Evolutionary conservation across 1,140 invertebrate genomes (phyloP), one percentile per base, ranked within the genome.

Genomic region (Pachyrhynchus sulphureomaculatus): DNA sequence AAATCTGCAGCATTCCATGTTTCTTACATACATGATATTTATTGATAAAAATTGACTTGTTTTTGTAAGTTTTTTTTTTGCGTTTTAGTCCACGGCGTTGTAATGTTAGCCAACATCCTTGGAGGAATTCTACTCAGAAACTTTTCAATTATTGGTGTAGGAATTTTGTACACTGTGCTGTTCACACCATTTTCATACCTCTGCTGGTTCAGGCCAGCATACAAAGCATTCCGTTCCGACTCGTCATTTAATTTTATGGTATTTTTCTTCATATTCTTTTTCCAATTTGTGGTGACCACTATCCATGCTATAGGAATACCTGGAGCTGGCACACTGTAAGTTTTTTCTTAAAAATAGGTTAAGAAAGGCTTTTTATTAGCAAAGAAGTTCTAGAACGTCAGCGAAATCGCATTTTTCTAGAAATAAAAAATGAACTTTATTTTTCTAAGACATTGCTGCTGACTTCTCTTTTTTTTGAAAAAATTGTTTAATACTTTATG

Each of bases 171-270:
- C 80, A 84, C 94, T 52, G 68, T 95, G 18, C 79, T 99, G 6
- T 96, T 99, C 75, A 95, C 93, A 9, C 97, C 97, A 18, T 92
- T 96, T 76, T 97, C 97, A 36, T 99, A 98, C 76, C 76, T 99
- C 4, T 99, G 96, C 77, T 99, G 98, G 98, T 87, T 86, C 72
- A 79, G 84, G 59, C 85, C 85, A 6, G 83, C 85, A 49, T 86
- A 86, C 72, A 87, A 87, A 78, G 85, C 85, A 29, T 90, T 82
- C 79, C 88, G 93, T 67, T 93, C 89, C 73, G 97, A 99, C 80
- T 98, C 94, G 71, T 99, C 96, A 1, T 96, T 99, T 82, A 99
- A 98, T 79, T 99, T 99, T 77, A 99, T 99, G 93, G 91, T 99
- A 21, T 99, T 98, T 82, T 99, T 99, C 84, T 97, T 99, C 74